Evolutionary conservation across 2,888 invertebrate species (phyloP).

Genomic region (Phengaris arion): DNA sequence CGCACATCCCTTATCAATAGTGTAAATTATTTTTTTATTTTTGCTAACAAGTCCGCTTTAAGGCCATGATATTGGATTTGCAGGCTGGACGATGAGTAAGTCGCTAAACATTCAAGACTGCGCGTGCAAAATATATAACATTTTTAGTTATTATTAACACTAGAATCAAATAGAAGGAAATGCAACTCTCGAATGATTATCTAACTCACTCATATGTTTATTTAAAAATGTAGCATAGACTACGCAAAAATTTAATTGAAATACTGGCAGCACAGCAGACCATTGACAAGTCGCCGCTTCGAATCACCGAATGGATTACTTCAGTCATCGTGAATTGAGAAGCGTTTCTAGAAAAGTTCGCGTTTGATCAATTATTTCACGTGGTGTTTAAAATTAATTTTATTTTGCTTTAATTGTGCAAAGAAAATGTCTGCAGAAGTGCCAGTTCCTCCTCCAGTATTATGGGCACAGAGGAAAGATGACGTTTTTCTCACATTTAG

Average conservation of each 20-base stretch:
- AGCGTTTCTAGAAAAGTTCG: conserved; percentile 35
- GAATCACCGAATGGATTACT: conserved; percentile 36
- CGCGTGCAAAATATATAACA: too few relatives aligned
- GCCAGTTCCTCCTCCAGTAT: conserved; percentile 86
- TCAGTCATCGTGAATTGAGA: conserved; percentile 37
- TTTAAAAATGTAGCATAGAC: background rate
- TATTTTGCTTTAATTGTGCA: conserved; percentile 32
- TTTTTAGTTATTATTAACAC: too few relatives aligned
- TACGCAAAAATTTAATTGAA: background rate
- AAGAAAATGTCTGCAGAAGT: conserved; percentile 72
- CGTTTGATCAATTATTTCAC: conserved; percentile 40
- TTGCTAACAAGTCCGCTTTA: too few relatives aligned
- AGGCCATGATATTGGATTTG: too few relatives aligned
- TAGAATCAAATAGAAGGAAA: too few relatives aligned
- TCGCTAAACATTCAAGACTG: too few relatives aligned
- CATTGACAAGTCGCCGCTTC: conserved; percentile 50
- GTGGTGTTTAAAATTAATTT: conserved; percentile 38
- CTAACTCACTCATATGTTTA: too few relatives aligned
- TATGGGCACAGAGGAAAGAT: conserved; percentile 95
- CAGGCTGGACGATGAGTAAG: too few relatives aligned
- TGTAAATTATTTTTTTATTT: too few relatives aligned
- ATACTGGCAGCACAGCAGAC: conserved; percentile 35
- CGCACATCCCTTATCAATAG: too few relatives aligned
- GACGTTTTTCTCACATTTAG: conserved; percentile 93
- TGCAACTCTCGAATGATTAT: too few relatives aligned